Conservation (phyloP, 1,140 invertebrate genomes). For the Monomorium pharaonis region DNA sequence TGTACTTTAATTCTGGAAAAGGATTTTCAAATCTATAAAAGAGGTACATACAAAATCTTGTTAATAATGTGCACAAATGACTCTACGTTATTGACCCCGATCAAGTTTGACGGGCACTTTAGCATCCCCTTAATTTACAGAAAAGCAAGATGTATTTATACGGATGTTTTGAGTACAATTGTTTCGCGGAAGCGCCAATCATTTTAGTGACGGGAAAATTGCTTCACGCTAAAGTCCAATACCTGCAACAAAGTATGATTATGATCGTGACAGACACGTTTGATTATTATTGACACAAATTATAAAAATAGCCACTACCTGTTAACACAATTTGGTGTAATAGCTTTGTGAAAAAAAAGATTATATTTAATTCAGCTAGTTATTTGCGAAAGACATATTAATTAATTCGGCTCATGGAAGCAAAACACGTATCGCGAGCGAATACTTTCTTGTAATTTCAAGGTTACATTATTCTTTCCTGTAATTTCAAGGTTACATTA, state of each 20-base stretch:
- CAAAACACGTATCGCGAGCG: background rate
- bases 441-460: conserved; percentile 1
- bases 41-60: no score
- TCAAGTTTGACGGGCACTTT: no score
- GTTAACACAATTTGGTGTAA: background rate
- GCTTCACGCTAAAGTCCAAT: background rate
- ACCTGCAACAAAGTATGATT: background rate
- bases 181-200: background rate
- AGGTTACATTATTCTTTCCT: conserved; percentile 41
- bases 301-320: background rate
- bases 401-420: background rate
- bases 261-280: background rate
- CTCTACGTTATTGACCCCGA: no score
- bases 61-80: no score
- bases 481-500: conserved; percentile 20
- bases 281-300: background rate
- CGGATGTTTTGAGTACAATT: background rate
- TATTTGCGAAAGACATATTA: background rate
- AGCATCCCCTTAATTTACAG: background rate
- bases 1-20: no score
- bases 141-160: background rate
- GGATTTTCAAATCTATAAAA: no score
- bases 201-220: conserved; percentile 1
- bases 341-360: background rate
- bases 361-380: background rate